Conservation (phyloP, 2,113 vertebrate species). For the Corythaeola cristata region DNA sequence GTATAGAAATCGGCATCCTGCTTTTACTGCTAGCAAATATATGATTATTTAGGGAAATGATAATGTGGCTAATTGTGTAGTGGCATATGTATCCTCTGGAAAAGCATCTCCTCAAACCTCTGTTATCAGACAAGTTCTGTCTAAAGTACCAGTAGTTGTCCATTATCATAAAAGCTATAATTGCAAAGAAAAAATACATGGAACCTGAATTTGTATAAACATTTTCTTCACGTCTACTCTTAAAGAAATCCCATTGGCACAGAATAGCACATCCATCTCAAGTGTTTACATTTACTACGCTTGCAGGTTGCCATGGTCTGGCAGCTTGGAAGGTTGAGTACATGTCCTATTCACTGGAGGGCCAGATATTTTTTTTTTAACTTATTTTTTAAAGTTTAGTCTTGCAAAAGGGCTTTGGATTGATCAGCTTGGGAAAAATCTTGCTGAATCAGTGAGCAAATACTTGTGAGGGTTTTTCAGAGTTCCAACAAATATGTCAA, state of each 20-base stretch:
- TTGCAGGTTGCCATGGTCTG: not conserved
- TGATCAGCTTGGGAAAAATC: not conserved
- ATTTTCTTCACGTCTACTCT: not conserved
- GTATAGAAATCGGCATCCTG: not conserved
- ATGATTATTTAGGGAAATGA: not conserved
- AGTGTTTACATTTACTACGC: accelerated
- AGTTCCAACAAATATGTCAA: not conserved
- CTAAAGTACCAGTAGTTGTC: not conserved
- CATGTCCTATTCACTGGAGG: not conserved
- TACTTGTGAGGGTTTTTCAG: not conserved
- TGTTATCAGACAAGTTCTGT: not conserved
- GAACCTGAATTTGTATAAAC: not conserved
- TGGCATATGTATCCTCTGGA: not conserved
- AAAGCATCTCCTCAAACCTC: not conserved
- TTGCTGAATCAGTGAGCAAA: not conserved
- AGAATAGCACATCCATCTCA: not conserved
- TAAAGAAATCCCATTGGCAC: not conserved
- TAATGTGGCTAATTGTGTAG: not conserved
- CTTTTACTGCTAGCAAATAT: not conserved
- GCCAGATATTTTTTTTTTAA: not conserved
- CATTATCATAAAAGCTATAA: not conserved
- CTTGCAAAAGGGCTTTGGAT: not conserved
- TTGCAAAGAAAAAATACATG: not conserved
- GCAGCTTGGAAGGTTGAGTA: not conserved
- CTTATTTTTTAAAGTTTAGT: no score